A percentile compares a stretch with the other conserved stretches of the same genome.
These are phyloP conservation scores for Melopsittacus undulatus DNA, from an alignment of 2,797 vertebrate genomes.

Conservation along the genomic window DNA sequence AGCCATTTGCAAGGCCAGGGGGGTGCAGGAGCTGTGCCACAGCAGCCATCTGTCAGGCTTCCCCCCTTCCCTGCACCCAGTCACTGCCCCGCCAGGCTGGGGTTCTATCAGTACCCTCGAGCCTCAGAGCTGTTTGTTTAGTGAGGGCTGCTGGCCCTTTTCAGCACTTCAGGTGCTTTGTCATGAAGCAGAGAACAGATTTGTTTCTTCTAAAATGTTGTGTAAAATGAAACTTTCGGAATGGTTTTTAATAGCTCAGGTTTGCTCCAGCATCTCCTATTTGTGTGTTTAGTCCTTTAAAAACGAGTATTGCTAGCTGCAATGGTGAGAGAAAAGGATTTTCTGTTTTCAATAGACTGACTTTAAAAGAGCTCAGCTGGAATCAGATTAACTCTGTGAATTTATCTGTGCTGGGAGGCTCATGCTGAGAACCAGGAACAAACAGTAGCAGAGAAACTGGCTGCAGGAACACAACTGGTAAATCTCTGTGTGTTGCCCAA, in stretches of 20 bases:
- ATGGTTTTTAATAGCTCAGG: not conserved
- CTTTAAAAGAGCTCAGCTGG: slow-evolving; percentile 60
- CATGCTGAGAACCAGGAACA: slow-evolving; percentile 49
- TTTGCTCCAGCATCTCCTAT: not conserved
- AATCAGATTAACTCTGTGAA: slow-evolving; percentile 58
- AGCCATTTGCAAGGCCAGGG: slow-evolving; percentile 54
- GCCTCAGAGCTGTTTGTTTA: not conserved
- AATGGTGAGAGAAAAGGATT: slow-evolving; percentile 33
- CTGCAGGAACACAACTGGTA: slow-evolving; percentile 7
- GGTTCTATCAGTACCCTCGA: not conserved
- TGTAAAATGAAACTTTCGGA: not conserved
- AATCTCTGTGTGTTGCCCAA: not conserved
- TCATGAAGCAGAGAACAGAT: not conserved
- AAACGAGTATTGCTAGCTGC: not conserved
- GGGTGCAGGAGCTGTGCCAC: slow-evolving; percentile 57
- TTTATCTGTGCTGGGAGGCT: slow-evolving; percentile 30
- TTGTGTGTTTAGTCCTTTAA: not conserved
- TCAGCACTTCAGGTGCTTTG: not conserved
- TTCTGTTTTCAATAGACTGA: slow-evolving; percentile 41
- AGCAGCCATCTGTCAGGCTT: slow-evolving; percentile 68
- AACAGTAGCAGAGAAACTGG: slow-evolving; percentile 10
- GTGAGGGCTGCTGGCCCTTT: not conserved
- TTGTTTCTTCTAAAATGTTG: not conserved
- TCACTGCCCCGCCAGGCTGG: not conserved
- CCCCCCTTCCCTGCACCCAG: not conserved